phyloP scores from a whole-genome alignment of 1,140 invertebrate genomes.

The Trichonephila clavata region DNA sequence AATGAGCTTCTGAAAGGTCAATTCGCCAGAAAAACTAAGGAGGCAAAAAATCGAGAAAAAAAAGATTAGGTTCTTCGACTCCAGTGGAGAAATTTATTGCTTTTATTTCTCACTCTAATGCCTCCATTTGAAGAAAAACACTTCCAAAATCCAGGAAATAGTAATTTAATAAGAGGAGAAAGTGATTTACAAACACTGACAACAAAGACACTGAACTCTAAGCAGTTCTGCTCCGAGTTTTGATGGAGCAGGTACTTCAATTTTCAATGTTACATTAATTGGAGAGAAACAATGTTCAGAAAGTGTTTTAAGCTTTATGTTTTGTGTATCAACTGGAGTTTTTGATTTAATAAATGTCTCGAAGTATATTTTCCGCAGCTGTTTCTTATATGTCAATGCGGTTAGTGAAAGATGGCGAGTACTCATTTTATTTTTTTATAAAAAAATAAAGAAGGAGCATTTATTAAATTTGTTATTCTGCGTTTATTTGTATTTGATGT shows the following conservation, averaged over 20 bases:
- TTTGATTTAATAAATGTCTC: too few relatives aligned
- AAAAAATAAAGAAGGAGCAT: too few relatives aligned
- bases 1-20: conserved; percentile 14
- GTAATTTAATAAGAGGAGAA: conserved; percentile 46
- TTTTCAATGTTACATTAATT: not conserved
- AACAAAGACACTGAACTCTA: not conserved
- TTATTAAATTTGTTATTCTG: too few relatives aligned
- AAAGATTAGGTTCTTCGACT: not conserved
- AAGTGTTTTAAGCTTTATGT: too few relatives aligned
- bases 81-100: conserved; percentile 25
- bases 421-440: too few relatives aligned
- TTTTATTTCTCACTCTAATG: conserved; percentile 43
- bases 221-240: not conserved
- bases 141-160: conserved; percentile 39
- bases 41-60: not conserved
- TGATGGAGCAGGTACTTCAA: not conserved
- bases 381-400: too few relatives aligned
- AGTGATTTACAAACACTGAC: conserved; percentile 37
- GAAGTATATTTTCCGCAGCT: too few relatives aligned
- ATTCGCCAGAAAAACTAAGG: not conserved
- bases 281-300: too few relatives aligned
- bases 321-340: too few relatives aligned
- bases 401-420: too few relatives aligned
- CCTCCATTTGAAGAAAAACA: conserved; percentile 38
- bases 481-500: too few relatives aligned